Evolutionary conservation across 2,888 invertebrate species (phyloP), one percentile per base, ranked within the genome.

Genomic region (Euplexia lucipara): DNA sequence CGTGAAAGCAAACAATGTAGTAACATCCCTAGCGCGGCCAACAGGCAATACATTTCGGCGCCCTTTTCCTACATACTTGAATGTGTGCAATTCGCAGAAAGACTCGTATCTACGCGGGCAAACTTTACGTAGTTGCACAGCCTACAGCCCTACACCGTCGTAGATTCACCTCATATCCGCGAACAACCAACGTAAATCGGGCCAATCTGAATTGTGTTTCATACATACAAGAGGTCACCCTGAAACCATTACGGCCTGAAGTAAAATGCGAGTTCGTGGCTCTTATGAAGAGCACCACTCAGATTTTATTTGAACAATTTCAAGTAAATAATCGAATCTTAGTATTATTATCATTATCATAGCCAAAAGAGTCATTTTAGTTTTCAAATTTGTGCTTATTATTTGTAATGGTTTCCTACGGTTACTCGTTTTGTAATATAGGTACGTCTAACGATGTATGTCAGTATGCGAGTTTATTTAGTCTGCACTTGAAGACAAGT

Each of bases 71-170:
- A 78, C 85, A 82, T 81, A 85, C 83, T 81, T 77, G 81, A 81
- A 82, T 82, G 87, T 83, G 78, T 83, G 84, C 86, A 88, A 87
- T 88, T 84, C 81, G 61, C 81, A 81, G 69, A 80, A 87, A 86
- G 72, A 81, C 83, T 85, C 76, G 81, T 58, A 72, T 65, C 67
- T 63, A 68, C 70, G 48, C 72, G 47, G 49, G 66, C 48, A 54
- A 75, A 74, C 45, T 75, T 75, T 67, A 66, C 69, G 58, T 65
- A 72, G 68, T 58, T 77, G 72, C 73, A 69, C 49, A 70, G 71
- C 79, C 81, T 81, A 75, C 78, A 65, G 39, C 52, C 73, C 80
- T 77, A 73, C 77, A 58, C 39, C 49, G 52, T 61, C 61, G 66
- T 67, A 68, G 62, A 71, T 76, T 73, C 58, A 53, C 75, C 65